These are phyloP conservation scores for Astreopora myriophthalma DNA, from an alignment of 64 coral and sea anemone genomes.

Conservation along the genomic window DNA sequence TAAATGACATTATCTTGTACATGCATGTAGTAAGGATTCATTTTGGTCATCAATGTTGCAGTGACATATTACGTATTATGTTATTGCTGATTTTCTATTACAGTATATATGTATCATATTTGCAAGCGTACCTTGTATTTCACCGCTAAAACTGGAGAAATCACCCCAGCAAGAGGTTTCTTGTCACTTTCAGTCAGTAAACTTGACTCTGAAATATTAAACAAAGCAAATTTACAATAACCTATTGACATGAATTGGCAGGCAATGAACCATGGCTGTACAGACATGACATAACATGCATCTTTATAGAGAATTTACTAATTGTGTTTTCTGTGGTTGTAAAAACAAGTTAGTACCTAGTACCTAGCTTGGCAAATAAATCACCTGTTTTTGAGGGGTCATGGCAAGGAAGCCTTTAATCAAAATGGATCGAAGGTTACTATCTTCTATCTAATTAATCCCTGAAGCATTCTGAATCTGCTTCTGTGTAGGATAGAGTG, in stretches of 20 bases:
- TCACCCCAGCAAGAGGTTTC: neutral
- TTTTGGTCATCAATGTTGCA: neutral
- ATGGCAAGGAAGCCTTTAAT: neutral
- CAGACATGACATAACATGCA: neutral
- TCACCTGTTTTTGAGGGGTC: neutral
- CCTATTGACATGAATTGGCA: neutral
- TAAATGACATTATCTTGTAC: neutral
- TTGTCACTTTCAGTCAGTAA: neutral
- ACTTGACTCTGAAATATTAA: neutral
- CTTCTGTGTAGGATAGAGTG: neutral
- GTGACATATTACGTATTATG: neutral
- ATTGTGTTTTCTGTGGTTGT: neutral
- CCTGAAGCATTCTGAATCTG: neutral
- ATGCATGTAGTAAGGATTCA: neutral
- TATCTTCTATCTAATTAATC: neutral
- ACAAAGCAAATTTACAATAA: neutral
- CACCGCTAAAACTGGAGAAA: neutral
- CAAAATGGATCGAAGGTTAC: neutral
- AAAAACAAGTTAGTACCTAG: neutral
- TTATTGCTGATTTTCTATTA: neutral
- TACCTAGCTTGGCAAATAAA: neutral
- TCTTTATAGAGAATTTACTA: neutral
- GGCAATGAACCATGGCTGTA: neutral
- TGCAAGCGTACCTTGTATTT: neutral
- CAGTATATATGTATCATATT: neutral